These are phyloP conservation scores for Drosophila subobscura DNA, from an alignment of 1,140 invertebrate species.

Conservation along the genomic window DNA sequence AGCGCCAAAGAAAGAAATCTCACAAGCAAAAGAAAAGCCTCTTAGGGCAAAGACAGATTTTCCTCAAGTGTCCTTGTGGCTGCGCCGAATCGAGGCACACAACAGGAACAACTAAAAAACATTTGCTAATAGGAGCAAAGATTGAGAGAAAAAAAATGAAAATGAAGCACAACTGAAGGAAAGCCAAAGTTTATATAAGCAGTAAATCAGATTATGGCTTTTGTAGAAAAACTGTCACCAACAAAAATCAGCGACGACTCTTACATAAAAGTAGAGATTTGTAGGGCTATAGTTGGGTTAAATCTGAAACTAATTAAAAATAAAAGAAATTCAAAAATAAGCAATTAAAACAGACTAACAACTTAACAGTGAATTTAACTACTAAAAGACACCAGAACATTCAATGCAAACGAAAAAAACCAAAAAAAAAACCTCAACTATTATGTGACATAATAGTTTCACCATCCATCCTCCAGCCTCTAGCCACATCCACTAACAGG, in stretches of 20 bases:
- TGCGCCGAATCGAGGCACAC: constrained; percentile 19
- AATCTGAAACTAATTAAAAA: no score
- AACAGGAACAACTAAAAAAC: constrained; percentile 8
- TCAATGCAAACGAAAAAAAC: no score
- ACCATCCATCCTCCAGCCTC: no score
- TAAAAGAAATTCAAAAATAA: no score
- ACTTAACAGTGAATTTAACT: no score
- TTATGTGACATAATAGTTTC: no score
- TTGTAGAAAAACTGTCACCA: not conserved
- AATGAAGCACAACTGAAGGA: constrained; percentile 24
- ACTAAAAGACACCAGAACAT: no score
- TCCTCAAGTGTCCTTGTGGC: constrained; percentile 32
- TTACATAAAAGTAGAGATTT: constrained; percentile 24
- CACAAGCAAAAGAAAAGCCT: not conserved
- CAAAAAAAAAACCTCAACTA: no score
- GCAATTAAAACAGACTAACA: no score
- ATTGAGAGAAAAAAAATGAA: constrained; percentile 11
- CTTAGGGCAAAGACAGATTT: not conserved
- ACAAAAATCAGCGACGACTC: not conserved
- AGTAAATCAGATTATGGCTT: not conserved
- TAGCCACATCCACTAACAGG: constrained; percentile 37
- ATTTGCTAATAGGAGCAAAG: not conserved
- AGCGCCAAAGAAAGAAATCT: not conserved
- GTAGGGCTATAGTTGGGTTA: no score
- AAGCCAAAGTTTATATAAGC: constrained; percentile 64